phyloP scores from a whole-genome alignment of 2,888 invertebrate species.

The Pyrrhosoma nymphula region DNA sequence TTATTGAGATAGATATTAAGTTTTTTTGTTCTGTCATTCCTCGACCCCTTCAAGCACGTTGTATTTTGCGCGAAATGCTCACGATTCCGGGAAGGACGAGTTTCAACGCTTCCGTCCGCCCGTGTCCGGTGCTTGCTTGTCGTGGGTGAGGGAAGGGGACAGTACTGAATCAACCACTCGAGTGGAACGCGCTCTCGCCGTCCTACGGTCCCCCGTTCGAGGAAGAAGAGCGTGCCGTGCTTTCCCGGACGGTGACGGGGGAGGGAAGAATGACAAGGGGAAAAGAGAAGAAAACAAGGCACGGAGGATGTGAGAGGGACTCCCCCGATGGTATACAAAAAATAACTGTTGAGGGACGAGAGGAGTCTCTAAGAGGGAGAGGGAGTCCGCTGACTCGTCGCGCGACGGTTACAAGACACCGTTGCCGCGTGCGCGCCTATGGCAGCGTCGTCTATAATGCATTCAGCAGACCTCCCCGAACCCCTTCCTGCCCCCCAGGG shows the following conservation, averaged over 20 bases:
- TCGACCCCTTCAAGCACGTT: neutral
- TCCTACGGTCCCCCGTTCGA: neutral
- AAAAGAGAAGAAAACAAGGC: neutral
- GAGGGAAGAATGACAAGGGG: neutral
- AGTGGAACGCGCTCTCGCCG: neutral
- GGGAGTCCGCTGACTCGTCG: too few relatives aligned
- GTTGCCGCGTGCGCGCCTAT: neutral
- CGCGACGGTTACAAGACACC: neutral
- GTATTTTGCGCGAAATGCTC: neutral
- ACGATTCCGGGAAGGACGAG: neutral
- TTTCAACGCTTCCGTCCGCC: neutral
- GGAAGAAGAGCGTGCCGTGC: constrained; percentile 3
- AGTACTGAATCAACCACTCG: neutral
- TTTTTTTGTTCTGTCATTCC: too few relatives aligned
- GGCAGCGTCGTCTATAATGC: neutral
- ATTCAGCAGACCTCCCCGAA: neutral
- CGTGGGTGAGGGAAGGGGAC: neutral
- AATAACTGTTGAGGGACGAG: neutral
- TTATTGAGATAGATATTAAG: too few relatives aligned
- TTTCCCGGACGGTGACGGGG: neutral
- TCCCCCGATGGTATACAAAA: neutral
- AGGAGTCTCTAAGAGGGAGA: neutral
- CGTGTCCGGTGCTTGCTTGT: neutral
- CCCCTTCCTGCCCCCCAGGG: neutral
- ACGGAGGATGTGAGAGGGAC: neutral